These are phyloP conservation scores for Zeus faber DNA, from an alignment of 2,113 vertebrate genomes.

Conservation along the genomic window DNA sequence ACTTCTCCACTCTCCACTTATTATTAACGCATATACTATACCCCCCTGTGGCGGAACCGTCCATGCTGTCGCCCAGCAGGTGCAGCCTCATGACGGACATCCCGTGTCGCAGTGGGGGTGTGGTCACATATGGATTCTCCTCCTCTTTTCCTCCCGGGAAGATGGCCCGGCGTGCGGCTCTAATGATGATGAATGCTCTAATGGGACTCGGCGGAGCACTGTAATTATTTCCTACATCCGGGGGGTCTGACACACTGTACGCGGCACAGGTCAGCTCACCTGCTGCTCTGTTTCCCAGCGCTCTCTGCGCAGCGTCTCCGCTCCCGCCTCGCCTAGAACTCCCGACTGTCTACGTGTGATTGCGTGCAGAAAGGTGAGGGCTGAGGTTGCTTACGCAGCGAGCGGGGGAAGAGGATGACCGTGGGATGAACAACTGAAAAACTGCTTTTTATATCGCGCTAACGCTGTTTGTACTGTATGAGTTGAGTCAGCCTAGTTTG, in stretches of 20 bases:
- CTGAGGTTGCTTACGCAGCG: too few species aligned
- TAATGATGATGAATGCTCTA: constrained; percentile 25
- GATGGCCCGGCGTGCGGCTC: constrained; percentile 9
- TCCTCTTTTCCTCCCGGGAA: constrained; percentile 11
- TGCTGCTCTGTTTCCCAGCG: too few species aligned
- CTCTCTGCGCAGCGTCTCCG: too few species aligned
- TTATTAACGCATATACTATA: constrained; percentile 5
- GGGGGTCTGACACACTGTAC: constrained; percentile 3
- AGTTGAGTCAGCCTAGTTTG: too few species aligned
- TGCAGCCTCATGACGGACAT: constrained; percentile 5
- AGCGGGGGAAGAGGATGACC: too few species aligned
- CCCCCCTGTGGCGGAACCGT: background rate
- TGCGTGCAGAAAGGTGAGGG: too few species aligned
- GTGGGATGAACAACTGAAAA: too few species aligned
- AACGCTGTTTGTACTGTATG: too few species aligned
- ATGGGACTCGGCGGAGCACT: background rate
- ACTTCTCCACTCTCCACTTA: background rate
- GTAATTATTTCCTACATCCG: constrained; percentile 26
- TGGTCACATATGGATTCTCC: constrained; percentile 6
- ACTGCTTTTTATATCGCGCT: too few species aligned
- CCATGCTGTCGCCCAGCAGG: background rate
- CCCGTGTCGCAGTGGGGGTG: background rate
- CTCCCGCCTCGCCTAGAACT: too few species aligned
- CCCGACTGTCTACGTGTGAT: too few species aligned
- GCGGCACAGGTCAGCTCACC: constrained; percentile 23